Evolutionary conservation across 1,140 invertebrate genomes (phyloP).

Genomic region (Maconellicoccus hirsutus): DNA sequence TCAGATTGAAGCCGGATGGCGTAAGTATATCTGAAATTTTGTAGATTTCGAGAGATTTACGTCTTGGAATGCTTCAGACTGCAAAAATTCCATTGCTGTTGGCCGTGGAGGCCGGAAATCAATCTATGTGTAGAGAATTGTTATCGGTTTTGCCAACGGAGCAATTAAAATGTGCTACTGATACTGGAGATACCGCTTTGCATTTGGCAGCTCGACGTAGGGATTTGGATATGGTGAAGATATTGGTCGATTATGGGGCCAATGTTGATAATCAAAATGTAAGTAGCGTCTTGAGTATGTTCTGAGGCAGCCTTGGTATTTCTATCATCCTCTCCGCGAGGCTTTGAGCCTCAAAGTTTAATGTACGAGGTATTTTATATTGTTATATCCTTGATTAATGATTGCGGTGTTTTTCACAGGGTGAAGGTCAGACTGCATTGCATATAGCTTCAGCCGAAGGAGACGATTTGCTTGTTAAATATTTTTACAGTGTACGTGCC

Average conservation of each 20-base stretch:
- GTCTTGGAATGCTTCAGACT: slow-evolving; percentile 47
- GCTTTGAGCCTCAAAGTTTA: too few relatives aligned
- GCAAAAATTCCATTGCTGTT: slow-evolving; percentile 86
- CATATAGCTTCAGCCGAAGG: slow-evolving; percentile 93
- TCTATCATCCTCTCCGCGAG: too few relatives aligned
- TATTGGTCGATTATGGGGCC: slow-evolving; percentile 85
- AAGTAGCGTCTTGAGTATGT: too few relatives aligned
- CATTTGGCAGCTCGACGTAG: slow-evolving; percentile 78
- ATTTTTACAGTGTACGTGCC: slow-evolving; percentile 86
- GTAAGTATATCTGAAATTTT: slow-evolving; percentile 49
- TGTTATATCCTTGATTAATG: too few relatives aligned
- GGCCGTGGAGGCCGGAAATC: slow-evolving; percentile 85
- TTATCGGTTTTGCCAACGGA: slow-evolving; percentile 69
- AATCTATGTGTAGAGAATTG: slow-evolving; percentile 82
- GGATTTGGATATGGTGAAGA: slow-evolving; percentile 82
- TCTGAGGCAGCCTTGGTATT: too few relatives aligned
- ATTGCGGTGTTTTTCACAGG: slow-evolving; percentile 38
- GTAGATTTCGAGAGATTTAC: background rate
- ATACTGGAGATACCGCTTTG: slow-evolving; percentile 73
- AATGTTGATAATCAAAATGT: slow-evolving; percentile 81
- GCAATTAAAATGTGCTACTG: slow-evolving; percentile 59
- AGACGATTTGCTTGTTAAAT: slow-evolving; percentile 86
- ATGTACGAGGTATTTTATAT: too few relatives aligned
- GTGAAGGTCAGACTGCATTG: slow-evolving; percentile 80
- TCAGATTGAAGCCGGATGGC: slow-evolving; percentile 67